Evolutionary conservation across 2,888 invertebrate genomes (phyloP).

Genomic region (Antheraea yamamai): DNA sequence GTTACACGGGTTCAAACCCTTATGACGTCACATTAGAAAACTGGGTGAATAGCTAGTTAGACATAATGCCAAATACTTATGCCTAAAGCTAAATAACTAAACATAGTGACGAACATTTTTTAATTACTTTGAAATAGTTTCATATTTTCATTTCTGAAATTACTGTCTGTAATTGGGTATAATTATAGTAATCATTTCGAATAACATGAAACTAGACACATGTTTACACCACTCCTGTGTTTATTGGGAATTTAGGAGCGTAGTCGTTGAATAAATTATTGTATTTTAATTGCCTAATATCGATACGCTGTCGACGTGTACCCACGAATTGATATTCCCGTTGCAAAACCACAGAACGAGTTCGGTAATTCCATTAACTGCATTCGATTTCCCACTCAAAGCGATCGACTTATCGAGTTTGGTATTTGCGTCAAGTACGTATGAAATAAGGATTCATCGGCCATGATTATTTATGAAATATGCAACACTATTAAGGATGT

Average conservation of each 20-base stretch:
- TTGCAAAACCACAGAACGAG: slow-evolving; percentile 41
- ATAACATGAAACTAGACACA: neutral
- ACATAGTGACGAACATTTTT: neutral
- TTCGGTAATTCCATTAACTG: slow-evolving; percentile 57
- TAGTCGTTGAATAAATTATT: slow-evolving; percentile 3
- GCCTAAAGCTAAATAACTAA: neutral
- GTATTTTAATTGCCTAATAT: neutral
- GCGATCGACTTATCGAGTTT: slow-evolving; percentile 56
- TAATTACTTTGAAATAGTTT: neutral
- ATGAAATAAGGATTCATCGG: slow-evolving; percentile 40
- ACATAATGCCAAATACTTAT: neutral
- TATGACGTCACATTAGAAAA: too few relatives aligned
- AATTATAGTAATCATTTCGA: neutral
- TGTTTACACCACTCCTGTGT: neutral
- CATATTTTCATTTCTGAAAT: neutral
- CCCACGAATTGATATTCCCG: slow-evolving; percentile 41
- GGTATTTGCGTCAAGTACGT: slow-evolving; percentile 53
- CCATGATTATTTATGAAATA: slow-evolving; percentile 35
- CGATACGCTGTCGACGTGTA: neutral
- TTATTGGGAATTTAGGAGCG: neutral
- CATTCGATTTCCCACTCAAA: slow-evolving; percentile 51
- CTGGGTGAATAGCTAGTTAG: too few relatives aligned
- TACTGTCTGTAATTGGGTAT: neutral
- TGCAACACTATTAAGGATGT: slow-evolving; percentile 22
- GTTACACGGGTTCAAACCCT: too few relatives aligned